Evolutionary conservation across 2,113 vertebrate species (phyloP), one percentile per base, ranked within the genome.

Genomic region (Sterrhoptilus dennistouni): DNA sequence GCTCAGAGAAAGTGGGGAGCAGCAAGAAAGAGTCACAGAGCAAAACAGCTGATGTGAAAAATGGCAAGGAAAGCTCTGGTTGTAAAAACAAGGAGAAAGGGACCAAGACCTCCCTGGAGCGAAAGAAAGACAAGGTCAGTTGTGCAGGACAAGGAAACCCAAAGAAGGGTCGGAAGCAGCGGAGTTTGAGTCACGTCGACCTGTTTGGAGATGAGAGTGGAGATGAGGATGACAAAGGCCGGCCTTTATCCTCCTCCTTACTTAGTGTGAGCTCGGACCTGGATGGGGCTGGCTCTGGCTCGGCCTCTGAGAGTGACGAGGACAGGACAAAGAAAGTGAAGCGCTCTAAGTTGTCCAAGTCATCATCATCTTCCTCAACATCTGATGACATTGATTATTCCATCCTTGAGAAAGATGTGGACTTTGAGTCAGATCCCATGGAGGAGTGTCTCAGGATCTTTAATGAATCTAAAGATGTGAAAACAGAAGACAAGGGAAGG

Each of bases 401-500:
- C 1, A 53, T 97, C 72, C 97, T 99, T 47, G 98, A 99, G 95
- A 98, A 97, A 50, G 99, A 99, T 47, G 74, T 99, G 52, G 99
- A 99, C 92, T 99, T 98, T 1, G 99, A 99, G 85, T 98, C 98
- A 0, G 99, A 99, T 89, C 99, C 99, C 3, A 99, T 99, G 99
- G 99, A 99, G 92, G 99, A 99, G 96, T 99, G 99, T 83, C 98
- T 99, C 50, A 93, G 99, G 88, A 99, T 99, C 85, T 99, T 99
- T 95, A 99, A 99, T 6, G 99, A 99, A 90, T 99, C 99, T 33
- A 99, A 98, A 17, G 98, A 99, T 14, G 98, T 99, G 88, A 99
- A 99, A 97, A 99, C 93, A 1, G 99, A 99, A 95, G 99, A 99
- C 97, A 99, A 99, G 87, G 99, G 99, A 68, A 98, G 99, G 61